Percentiles rank a stretch among this genome's conserved stretches.
Evolutionary conservation across 2,113 vertebrate genomes (phyloP).

Genomic region (Isurus oxyrinchus): DNA sequence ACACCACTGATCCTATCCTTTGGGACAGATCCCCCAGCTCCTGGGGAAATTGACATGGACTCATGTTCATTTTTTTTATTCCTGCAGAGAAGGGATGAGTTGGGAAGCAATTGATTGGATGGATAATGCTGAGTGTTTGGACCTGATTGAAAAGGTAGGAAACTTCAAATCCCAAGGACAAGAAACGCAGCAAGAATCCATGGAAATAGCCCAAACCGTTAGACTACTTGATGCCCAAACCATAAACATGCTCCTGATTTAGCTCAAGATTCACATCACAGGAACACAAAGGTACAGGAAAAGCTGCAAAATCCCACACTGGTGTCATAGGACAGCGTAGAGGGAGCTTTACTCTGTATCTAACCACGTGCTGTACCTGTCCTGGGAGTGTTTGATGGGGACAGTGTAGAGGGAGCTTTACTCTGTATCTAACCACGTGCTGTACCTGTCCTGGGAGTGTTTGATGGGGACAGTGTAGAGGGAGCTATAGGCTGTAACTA

Average conservation of each 20-base stretch:
- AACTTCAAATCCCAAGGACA: no score
- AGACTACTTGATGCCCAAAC: not conserved
- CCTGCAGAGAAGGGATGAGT: conserved; percentile 74
- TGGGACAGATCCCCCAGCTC: not conserved
- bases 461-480: not conserved
- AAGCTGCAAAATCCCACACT: no score
- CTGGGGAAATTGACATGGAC: not conserved
- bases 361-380: no score
- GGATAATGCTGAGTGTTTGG: conserved; percentile 88
- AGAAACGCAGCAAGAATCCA: not conserved
- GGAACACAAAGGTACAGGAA: no score
- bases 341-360: no score
- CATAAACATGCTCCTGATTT: not conserved
- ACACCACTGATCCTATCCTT: not conserved
- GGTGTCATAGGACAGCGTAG: no score
- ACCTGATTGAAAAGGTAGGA: conserved; percentile 82
- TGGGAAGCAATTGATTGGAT: conserved; percentile 95
- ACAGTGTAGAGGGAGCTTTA: not conserved
- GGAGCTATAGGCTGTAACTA: not conserved
- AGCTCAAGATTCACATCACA: not conserved
- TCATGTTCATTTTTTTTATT: conserved; percentile 32
- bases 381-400: no score
- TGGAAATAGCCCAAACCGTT: not conserved
- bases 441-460: not conserved
- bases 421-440: not conserved